Evolutionary conservation across 2,113 vertebrate genomes (phyloP), one percentile per base, ranked within the genome.

Genomic region (Rhinoptilus africanus): DNA sequence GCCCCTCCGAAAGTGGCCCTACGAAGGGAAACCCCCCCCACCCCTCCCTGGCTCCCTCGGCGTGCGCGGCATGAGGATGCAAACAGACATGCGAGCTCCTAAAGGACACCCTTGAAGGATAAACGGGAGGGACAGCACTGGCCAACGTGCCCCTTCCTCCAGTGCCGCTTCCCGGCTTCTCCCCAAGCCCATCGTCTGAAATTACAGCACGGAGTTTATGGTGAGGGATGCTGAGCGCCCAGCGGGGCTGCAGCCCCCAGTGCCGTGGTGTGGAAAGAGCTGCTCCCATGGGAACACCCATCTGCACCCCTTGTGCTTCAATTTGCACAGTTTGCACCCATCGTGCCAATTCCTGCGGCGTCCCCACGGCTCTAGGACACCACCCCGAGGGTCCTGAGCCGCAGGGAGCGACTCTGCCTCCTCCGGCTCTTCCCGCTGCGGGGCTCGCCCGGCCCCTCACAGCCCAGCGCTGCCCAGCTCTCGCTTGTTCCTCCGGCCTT

Each of bases 161-260:
- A 11, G 69, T 9, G 10, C 32, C 0, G 0, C 28, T 41, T 6
- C 85, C 43, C 75, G 3, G 41, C 63, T 15, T 4, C 35, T 21
- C 16, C 76, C 59, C 15, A 48, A 6, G 4, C 20, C 26, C 64
- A 7, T 8, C 56, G 41, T 53, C 51, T 26, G 51, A 5, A 28
- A 26, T 3, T 2, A 1, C 1, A 13, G 9, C 0, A 1, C 10
- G 35, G 20, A 37, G 35, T 9, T 32, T 1, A 5, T 1, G 51
- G 76, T 8, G 59, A 67, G 48, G 48, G 91, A 56, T 47, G 79
- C 47, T 72, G 62, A 86, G 21, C 0, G 0, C 39, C 19, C 56
- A 12, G 35, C 5, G 9, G n/a, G 37, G 47, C n/a, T 24, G 21
- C 68, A 39, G 17, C 13, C 60, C 24, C 43, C 18, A 2, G 1